Conservation (phyloP, 2,797 vertebrate species). For the Zenarchopterus dispar region DNA sequence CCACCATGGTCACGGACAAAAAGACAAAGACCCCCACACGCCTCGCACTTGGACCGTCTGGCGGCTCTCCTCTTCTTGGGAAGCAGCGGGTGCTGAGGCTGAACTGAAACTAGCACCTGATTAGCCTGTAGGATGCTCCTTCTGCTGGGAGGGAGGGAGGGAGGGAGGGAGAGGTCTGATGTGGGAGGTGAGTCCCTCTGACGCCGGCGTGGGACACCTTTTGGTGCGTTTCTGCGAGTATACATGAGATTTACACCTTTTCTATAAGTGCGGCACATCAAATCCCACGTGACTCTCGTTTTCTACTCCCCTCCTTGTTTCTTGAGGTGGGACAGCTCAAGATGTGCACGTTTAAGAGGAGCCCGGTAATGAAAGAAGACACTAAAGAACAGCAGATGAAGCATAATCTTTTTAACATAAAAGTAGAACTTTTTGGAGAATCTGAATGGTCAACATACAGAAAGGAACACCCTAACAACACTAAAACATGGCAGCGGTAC, state of each 20-base stretch:
- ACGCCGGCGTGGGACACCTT: conserved; percentile 1
- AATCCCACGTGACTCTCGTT: no score
- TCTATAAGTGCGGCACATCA: neutral
- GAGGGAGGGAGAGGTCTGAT: conserved; percentile 7
- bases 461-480: no score
- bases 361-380: no score
- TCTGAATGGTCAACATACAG: no score
- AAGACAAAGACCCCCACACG: conserved; percentile 18
- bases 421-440: no score
- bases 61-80: conserved; percentile 47
- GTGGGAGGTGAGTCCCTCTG: neutral
- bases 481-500: no score
- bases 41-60: conserved; percentile 40
- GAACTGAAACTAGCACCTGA: conserved; percentile 64
- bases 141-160: conserved; percentile 62
- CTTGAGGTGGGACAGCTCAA: no score
- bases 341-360: no score
- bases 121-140: conserved; percentile 75
- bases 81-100: conserved; percentile 66
- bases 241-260: conserved; percentile 13
- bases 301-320: no score
- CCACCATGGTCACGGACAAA: conserved; percentile 62
- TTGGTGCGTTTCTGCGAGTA: conserved; percentile 7
- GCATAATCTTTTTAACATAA: no score
- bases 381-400: no score